A percentile compares a stretch with the other conserved stretches of the same genome.
Conservation (phyloP, 1,140 invertebrate genomes). For the Saccostrea cuccullata region DNA sequence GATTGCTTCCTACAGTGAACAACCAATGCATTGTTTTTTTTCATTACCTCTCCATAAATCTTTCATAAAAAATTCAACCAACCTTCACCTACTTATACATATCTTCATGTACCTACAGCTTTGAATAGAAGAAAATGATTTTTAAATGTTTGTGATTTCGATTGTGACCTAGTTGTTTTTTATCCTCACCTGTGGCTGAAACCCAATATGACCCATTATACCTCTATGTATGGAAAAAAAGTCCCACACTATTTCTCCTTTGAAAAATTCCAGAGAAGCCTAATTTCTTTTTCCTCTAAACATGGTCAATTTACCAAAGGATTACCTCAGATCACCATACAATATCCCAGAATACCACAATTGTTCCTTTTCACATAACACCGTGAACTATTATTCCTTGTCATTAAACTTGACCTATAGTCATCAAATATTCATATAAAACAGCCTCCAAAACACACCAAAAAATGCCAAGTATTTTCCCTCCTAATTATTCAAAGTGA, state of each 20-base stretch:
- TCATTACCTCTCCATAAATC: not conserved
- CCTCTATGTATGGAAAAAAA: not conserved
- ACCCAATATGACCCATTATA: not conserved
- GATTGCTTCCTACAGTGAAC: not conserved
- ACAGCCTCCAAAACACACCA: not conserved
- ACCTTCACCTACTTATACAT: not conserved
- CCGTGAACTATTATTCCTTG: not conserved
- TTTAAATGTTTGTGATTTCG: not conserved
- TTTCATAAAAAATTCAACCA: not conserved
- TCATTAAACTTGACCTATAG: slow-evolving; percentile 20
- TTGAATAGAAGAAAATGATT: not conserved
- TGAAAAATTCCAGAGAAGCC: not conserved
- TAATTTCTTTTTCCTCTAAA: not conserved
- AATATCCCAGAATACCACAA: not conserved
- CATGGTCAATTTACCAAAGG: not conserved
- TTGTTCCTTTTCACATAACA: slow-evolving; percentile 25
- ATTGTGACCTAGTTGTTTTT: not conserved
- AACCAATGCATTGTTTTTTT: not conserved
- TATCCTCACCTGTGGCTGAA: slow-evolving; percentile 9
- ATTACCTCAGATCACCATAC: not conserved
- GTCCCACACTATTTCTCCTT: not conserved
- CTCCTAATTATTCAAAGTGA: not conserved
- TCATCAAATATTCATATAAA: slow-evolving; percentile 30
- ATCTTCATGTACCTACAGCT: not conserved
- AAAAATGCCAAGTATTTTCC: slow-evolving; percentile 10